phyloP scores from a whole-genome alignment of 2,113 vertebrate species.

The Pseudonaja textilis region DNA sequence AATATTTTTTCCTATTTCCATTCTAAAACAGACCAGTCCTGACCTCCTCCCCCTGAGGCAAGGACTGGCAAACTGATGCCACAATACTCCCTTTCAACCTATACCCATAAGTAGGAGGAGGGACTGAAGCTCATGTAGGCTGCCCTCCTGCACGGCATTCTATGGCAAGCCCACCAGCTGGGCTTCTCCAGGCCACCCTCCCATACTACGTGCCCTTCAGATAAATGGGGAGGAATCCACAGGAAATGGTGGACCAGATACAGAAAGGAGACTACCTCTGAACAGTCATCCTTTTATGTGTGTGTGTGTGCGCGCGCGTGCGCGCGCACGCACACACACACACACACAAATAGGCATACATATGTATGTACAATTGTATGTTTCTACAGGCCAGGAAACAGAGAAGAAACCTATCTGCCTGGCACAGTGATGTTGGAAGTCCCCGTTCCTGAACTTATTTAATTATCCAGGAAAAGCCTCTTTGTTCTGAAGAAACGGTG shows the following conservation, averaged over 20 bases:
- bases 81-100: background rate
- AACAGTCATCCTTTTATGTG: background rate
- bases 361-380: background rate
- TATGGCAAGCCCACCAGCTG: background rate
- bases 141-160: background rate
- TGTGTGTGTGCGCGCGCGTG: rapidly evolving
- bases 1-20: background rate
- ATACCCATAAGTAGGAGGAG: background rate
- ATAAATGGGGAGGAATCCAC: background rate
- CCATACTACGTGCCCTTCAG: background rate
- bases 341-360: background rate
- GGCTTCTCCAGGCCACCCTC: background rate
- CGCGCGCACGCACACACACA: rapidly evolving
- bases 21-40: background rate
- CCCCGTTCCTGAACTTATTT: background rate
- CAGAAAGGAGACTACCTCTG: background rate
- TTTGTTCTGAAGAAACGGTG: background rate
- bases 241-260: background rate
- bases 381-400: background rate
- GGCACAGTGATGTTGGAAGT: background rate
- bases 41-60: background rate
- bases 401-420: background rate
- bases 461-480: background rate
- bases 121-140: background rate
- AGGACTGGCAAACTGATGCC: background rate